Conservation (phyloP, 1,140 invertebrate species). For the Paralvinella palmiformis region DNA sequence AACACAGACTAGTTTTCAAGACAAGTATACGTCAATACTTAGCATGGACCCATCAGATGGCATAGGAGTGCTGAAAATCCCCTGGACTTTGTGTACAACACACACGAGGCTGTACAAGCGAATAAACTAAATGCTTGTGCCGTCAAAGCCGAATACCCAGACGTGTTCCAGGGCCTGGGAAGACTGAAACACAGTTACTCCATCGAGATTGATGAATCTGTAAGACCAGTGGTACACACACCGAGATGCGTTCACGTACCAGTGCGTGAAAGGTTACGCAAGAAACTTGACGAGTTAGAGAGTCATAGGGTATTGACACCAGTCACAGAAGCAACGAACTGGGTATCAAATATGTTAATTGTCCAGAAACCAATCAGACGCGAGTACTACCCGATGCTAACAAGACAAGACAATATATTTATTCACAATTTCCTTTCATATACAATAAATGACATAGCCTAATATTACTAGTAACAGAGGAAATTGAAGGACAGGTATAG, state of each 20-base stretch:
- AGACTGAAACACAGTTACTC: not conserved
- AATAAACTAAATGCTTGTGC: not conserved
- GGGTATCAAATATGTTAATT: constrained; percentile 24
- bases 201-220: not conserved
- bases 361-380: constrained; percentile 21
- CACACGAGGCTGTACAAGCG: not conserved
- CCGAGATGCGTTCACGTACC: constrained; percentile 10
- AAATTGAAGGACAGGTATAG: too few relatives aligned
- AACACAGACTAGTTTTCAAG: not conserved
- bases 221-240: constrained; percentile 4
- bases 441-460: too few relatives aligned
- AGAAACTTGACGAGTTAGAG: constrained; percentile 18
- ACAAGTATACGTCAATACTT: too few relatives aligned
- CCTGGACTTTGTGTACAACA: not conserved
- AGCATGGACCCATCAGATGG: not conserved
- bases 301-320: constrained; percentile 20
- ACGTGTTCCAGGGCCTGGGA: not conserved
- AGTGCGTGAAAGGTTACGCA: constrained; percentile 2
- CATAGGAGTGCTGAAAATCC: not conserved
- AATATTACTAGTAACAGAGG: too few relatives aligned
- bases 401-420: too few relatives aligned
- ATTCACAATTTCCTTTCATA: too few relatives aligned
- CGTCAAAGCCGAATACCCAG: constrained; percentile 58
- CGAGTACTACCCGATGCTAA: constrained; percentile 24
- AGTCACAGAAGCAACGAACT: constrained; percentile 23